Percentiles rank a stretch among this genome's conserved stretches.
Evolutionary conservation across 2,888 invertebrate species (phyloP).

Genomic region (Troilus luridus): DNA sequence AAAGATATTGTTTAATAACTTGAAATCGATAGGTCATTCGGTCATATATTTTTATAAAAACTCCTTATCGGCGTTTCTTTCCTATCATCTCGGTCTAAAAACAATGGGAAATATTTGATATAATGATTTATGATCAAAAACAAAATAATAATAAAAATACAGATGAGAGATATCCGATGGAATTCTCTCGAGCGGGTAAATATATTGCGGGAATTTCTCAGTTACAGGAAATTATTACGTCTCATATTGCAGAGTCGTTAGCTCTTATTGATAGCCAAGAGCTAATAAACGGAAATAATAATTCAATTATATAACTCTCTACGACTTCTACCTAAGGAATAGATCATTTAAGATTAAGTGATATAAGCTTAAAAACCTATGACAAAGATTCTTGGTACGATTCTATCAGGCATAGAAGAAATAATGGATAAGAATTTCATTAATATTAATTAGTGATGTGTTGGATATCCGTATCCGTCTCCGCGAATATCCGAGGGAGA

Average conservation of each 20-base stretch:
- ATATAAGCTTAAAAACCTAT: background rate
- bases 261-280: background rate
- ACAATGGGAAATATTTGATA: background rate
- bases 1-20: background rate
- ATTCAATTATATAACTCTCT: background rate
- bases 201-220: background rate
- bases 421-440: too few species aligned
- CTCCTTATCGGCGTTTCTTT: background rate
- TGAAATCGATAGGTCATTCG: background rate
- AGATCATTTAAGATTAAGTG: background rate
- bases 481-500: too few species aligned
- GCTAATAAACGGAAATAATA: slow-evolving; percentile 25
- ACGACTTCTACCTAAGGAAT: background rate
- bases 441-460: too few species aligned
- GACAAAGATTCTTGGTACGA: background rate
- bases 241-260: background rate
- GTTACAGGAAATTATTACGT: background rate
- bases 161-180: background rate
- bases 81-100: background rate
- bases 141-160: background rate
- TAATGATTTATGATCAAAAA: background rate
- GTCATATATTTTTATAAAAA: background rate
- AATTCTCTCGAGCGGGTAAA: background rate
- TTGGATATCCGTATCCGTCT: too few species aligned
- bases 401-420: background rate